Evolutionary conservation across 2,888 invertebrate genomes (phyloP).

Genomic region (Dendrolimus pini): DNA sequence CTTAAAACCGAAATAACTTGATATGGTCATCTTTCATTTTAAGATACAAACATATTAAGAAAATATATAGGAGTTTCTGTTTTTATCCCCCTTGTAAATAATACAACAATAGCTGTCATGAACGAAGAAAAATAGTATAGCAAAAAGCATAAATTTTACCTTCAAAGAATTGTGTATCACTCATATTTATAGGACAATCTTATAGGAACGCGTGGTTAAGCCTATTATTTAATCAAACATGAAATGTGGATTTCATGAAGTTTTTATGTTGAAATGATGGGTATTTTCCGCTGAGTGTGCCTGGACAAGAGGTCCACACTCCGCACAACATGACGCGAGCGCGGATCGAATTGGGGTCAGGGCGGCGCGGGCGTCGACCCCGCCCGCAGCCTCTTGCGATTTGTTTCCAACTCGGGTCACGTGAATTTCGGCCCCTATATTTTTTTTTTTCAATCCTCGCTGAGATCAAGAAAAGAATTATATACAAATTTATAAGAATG

Average conservation of each 20-base stretch:
- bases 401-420: constrained; percentile 18
- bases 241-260: constrained; percentile 5
- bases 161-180: too few relatives aligned
- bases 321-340: constrained; percentile 74
- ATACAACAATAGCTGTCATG: too few relatives aligned
- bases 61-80: too few relatives aligned
- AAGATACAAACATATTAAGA: too few relatives aligned
- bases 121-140: too few relatives aligned
- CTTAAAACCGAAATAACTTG: too few relatives aligned
- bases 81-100: too few relatives aligned
- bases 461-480: background rate
- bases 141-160: too few relatives aligned
- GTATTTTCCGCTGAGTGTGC: constrained; percentile 68
- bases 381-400: constrained; percentile 47
- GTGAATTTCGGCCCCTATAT: constrained; percentile 3
- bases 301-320: constrained; percentile 69
- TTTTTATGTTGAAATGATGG: constrained; percentile 47
- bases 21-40: too few relatives aligned
- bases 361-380: constrained; percentile 72
- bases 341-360: constrained; percentile 69
- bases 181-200: too few relatives aligned
- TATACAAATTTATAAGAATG: too few relatives aligned
- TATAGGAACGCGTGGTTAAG: too few relatives aligned
- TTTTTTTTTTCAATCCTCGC: background rate
- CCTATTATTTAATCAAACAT: background rate